A percentile compares a stretch with the other conserved stretches of the same genome.
phyloP scores from a whole-genome alignment of 2,113 vertebrate genomes.

The Aspiorhynchus laticeps region DNA sequence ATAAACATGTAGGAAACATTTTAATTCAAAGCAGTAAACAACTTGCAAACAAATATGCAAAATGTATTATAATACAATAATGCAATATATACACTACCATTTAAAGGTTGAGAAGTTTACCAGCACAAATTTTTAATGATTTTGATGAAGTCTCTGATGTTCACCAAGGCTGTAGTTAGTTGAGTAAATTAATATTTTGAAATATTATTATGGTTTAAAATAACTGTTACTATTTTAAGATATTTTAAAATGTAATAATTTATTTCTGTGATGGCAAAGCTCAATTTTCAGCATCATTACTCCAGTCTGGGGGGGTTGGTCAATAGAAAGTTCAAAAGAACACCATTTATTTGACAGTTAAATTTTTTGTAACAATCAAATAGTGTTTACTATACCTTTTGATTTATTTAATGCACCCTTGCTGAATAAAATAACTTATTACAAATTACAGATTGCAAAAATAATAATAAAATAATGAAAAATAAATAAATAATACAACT shows the following conservation, averaged over 20 bases:
- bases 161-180: too few relatives aligned
- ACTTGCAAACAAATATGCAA: background rate
- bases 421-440: background rate
- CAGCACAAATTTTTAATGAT: background rate
- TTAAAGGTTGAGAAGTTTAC: too few relatives aligned
- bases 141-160: background rate
- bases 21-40: too few relatives aligned
- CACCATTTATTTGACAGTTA: too few relatives aligned
- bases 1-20: background rate
- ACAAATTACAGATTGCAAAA: background rate
- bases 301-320: background rate
- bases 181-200: background rate
- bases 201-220: background rate
- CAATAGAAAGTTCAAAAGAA: too few relatives aligned
- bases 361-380: background rate
- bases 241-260: background rate
- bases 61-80: background rate
- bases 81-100: too few relatives aligned
- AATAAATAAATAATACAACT: background rate
- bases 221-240: background rate
- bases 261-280: background rate
- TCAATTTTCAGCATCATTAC: background rate
- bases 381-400: background rate
- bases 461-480: too few relatives aligned
- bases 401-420: background rate